A percentile compares a stretch with the other conserved stretches of the same genome.
Conservation (phyloP, 2,888 invertebrate species). For the Oxyscelio sp. region DNA sequence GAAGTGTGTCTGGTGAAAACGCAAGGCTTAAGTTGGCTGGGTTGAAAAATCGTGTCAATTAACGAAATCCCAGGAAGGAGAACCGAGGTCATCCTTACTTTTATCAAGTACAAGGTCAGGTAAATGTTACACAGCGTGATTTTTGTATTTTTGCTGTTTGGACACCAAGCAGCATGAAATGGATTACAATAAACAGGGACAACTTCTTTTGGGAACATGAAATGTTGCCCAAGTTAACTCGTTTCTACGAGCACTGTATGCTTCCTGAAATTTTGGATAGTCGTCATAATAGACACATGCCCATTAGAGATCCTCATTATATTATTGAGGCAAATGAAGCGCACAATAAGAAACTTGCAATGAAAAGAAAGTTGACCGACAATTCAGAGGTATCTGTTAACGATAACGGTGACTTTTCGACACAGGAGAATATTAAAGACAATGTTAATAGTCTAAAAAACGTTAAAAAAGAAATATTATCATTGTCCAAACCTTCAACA, state of each 20-base stretch:
- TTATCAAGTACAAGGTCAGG: constrained; percentile 3
- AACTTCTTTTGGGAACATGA: background rate
- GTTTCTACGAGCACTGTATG: background rate
- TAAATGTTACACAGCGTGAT: background rate
- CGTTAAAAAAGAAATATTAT: no score
- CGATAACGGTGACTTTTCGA: no score
- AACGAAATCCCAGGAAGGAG: background rate
- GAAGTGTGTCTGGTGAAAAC: background rate
- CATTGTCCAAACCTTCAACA: no score
- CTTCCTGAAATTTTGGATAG: constrained; percentile 2
- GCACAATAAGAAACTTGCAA: no score
- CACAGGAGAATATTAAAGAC: no score
- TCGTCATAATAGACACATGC: no score
- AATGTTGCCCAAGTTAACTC: background rate
- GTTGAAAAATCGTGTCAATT: background rate
- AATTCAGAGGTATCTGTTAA: no score
- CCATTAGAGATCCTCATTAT: no score
- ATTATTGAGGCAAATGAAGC: no score
- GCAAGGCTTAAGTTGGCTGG: background rate
- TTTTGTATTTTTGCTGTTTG: background rate
- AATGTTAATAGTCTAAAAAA: no score
- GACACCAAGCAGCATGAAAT: background rate
- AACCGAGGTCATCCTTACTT: background rate
- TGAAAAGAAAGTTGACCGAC: no score
- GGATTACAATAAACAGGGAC: background rate